Evolutionary conservation across 2,113 vertebrate genomes (phyloP), one percentile per base, ranked within the genome.

Genomic region (Pelecanoides urinatrix): DNA sequence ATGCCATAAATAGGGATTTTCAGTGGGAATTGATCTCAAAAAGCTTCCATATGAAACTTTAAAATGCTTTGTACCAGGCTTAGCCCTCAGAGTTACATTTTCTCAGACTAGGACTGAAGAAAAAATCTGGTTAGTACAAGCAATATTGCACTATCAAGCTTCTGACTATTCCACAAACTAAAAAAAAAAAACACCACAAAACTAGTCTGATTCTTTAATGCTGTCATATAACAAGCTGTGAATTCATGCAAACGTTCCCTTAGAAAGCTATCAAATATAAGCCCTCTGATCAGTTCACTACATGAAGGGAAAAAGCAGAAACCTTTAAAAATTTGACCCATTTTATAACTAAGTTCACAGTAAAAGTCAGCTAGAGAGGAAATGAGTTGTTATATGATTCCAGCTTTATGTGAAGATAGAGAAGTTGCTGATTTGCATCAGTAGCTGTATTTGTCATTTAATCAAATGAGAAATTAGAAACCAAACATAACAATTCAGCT

Each of bases 361-460:
- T 49, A 92, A 36, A 91, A 86, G 55, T 59, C 49, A 93, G 23
- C 55, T 86, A 77, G n/a, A 88, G 53, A 90, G 58, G 74, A 97
- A 95, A 91, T 76, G 22, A 93, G 36, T 81, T 84, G 83, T 84
- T 89, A 47, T 42, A 58, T 26, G 32, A 38, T 63, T 71, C 42
- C 26, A 84, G 29, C 49, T 84, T 73, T 62, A 77, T 73, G n/a
- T 52, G 86, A 77, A 76, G 86, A 71, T 10, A 94, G 45, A 47
- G 53, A 53, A 84, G 13, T 40, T 68, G 40, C 58, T 81, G 59
- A 72, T 76, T 76, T 73, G 42, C 44, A 61, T 62, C 55, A 36
- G 80, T 75, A 88, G 84, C 81, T 92, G 56, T 61, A 63, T 94
- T 91, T 96, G 53, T 73, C 61, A 82, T 89, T 87, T 79, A 86